Evolutionary conservation across 2,113 vertebrate genomes (phyloP).

Genomic region (Pipra filicauda): DNA sequence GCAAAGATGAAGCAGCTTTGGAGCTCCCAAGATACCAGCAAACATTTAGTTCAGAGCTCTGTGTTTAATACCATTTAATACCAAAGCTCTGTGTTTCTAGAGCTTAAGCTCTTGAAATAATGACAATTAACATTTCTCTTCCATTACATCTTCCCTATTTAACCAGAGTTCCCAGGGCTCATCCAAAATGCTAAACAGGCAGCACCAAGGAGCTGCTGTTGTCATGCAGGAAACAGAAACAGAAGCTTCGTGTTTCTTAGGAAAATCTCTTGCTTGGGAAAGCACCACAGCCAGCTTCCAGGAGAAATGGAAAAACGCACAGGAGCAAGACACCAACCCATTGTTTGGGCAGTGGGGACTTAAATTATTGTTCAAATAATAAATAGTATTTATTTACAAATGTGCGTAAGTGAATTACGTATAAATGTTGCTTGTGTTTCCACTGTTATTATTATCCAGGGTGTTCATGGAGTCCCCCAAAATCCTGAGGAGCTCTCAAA

Average conservation of each 20-base stretch:
- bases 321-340: not conserved
- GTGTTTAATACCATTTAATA: not conserved
- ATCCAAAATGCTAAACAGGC: not conserved
- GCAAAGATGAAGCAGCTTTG: not conserved
- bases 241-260: not conserved
- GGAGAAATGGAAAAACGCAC: not conserved
- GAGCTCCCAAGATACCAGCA: not conserved
- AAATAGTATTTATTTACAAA: not conserved
- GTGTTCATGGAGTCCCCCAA: constrained; percentile 79
- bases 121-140: constrained; percentile 8
- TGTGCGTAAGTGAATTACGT: not conserved
- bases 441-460: constrained; percentile 59
- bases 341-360: not conserved
- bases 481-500: constrained; percentile 74
- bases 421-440: not conserved
- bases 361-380: not conserved
- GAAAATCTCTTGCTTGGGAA: not conserved
- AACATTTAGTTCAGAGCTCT: not conserved
- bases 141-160: not conserved
- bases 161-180: not conserved
- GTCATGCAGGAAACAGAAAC: not conserved
- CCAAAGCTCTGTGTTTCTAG: not conserved
- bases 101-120: not conserved
- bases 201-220: not conserved
- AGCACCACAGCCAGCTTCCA: not conserved